phyloP scores from a whole-genome alignment of 2,888 invertebrate species.

The Apodemia zela region DNA sequence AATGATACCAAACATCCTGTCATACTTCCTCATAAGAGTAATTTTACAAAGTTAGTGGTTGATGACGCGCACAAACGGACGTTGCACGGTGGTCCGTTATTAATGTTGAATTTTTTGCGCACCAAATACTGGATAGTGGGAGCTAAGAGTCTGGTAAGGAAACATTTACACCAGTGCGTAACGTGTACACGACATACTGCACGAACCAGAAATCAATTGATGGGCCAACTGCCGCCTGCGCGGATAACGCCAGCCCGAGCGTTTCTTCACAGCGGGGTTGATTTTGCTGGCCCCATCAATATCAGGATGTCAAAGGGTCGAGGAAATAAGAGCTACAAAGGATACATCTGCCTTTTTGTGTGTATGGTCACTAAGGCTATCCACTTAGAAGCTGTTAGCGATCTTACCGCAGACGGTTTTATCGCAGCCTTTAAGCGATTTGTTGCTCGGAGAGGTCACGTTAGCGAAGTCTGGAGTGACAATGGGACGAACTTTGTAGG shows the following conservation, averaged over 20 bases:
- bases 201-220: background rate
- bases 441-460: slow-evolving; percentile 29
- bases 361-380: slow-evolving; percentile 28
- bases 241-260: background rate
- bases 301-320: slow-evolving; percentile 25
- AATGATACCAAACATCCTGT: slow-evolving; percentile 26
- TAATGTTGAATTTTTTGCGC: slow-evolving; percentile 27
- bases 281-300: background rate
- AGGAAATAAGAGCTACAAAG: slow-evolving; percentile 27
- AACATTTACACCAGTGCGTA: slow-evolving; percentile 3
- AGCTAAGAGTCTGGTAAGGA: slow-evolving; percentile 22
- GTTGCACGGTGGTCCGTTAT: slow-evolving; percentile 29
- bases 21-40: slow-evolving; percentile 23
- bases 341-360: slow-evolving; percentile 16
- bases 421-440: slow-evolving; percentile 30
- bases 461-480: slow-evolving; percentile 26
- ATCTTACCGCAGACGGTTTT: slow-evolving; percentile 26
- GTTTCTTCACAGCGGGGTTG: background rate
- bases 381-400: slow-evolving; percentile 27
- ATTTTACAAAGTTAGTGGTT: slow-evolving; percentile 19
- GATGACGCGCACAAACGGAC: slow-evolving; percentile 23
- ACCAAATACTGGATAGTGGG: slow-evolving; percentile 26
- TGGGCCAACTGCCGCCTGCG: slow-evolving; percentile 10
- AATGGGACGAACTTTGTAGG: slow-evolving; percentile 31
- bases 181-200: slow-evolving; percentile 8